These are phyloP conservation scores for Rousettus leschenaultii DNA, from an alignment of 2,113 vertebrate genomes.

Conservation along the genomic window DNA sequence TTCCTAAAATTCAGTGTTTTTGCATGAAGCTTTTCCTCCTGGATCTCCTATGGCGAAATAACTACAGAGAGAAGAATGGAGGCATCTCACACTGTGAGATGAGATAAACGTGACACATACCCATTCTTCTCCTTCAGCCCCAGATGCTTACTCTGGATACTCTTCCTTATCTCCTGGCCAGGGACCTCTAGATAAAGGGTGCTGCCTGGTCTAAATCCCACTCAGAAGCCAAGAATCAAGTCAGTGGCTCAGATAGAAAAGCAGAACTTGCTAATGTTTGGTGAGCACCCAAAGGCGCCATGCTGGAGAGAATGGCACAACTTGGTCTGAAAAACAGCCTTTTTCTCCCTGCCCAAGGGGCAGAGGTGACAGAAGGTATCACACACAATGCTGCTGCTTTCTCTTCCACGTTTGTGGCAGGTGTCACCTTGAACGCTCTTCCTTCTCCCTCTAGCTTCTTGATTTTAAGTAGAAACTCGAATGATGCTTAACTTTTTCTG, in stretches of 20 bases:
- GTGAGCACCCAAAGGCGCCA: background rate
- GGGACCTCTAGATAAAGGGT: too few species aligned
- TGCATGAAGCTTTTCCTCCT: background rate
- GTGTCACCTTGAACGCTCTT: background rate
- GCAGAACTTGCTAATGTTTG: background rate
- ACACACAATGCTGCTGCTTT: background rate
- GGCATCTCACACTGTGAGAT: background rate
- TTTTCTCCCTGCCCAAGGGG: background rate
- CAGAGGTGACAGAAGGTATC: background rate
- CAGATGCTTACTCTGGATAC: background rate
- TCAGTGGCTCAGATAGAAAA: background rate
- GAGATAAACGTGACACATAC: background rate
- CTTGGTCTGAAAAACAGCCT: background rate
- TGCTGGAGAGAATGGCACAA: background rate
- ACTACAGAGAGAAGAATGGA: background rate
- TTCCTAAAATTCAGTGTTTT: background rate
- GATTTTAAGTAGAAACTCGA: constrained; percentile 7
- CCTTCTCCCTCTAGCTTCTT: background rate
- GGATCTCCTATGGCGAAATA: background rate
- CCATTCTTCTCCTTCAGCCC: background rate
- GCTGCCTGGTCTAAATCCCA: background rate
- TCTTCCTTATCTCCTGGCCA: background rate
- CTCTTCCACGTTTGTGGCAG: background rate
- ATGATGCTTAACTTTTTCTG: background rate
- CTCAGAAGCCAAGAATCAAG: background rate